These are phyloP conservation scores for Mallotus villosus DNA, from an alignment of 2,797 vertebrate species.

Conservation along the genomic window DNA sequence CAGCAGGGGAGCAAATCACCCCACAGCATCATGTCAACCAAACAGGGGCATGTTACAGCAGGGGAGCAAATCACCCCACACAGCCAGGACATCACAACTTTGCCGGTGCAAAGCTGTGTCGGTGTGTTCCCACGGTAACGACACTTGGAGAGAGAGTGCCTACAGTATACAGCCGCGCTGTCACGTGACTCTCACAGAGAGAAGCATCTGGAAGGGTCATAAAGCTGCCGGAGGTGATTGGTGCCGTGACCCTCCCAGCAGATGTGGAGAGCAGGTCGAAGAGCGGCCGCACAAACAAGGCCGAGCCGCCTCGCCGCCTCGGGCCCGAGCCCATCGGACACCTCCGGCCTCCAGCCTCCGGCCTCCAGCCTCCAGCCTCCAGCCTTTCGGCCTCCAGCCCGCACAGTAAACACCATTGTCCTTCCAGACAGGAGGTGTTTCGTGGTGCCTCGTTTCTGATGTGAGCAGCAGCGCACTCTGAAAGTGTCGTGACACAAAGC, in stretches of 20 bases:
- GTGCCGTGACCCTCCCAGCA: not conserved
- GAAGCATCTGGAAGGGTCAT: not conserved
- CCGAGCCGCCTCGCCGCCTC: too few species aligned
- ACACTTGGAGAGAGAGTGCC: not conserved
- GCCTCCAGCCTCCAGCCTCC: constrained; percentile 64
- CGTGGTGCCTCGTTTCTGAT: constrained; percentile 12
- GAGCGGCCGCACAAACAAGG: not conserved
- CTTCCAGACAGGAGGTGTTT: constrained; percentile 46
- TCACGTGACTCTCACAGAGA: constrained; percentile 1
- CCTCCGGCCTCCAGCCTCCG: constrained; percentile 70
- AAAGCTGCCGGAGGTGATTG: constrained; percentile 7
- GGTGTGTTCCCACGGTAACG: constrained; percentile 42
- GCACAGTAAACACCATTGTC: constrained; percentile 53
- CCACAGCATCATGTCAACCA: not conserved
- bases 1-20: not conserved
- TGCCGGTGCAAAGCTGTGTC: not conserved
- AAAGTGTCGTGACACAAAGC: not conserved
- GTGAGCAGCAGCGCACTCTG: constrained; percentile 4
- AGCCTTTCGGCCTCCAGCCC: constrained; percentile 66
- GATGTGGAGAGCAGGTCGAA: constrained; percentile 21
- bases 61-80: not conserved
- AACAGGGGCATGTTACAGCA: not conserved
- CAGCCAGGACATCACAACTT: constrained; percentile 5
- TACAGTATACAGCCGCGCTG: constrained; percentile 38
- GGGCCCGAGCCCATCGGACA: constrained; percentile 62